Conservation (phyloP, 2,113 vertebrate species). For the Chelonoidis abingdonii region DNA sequence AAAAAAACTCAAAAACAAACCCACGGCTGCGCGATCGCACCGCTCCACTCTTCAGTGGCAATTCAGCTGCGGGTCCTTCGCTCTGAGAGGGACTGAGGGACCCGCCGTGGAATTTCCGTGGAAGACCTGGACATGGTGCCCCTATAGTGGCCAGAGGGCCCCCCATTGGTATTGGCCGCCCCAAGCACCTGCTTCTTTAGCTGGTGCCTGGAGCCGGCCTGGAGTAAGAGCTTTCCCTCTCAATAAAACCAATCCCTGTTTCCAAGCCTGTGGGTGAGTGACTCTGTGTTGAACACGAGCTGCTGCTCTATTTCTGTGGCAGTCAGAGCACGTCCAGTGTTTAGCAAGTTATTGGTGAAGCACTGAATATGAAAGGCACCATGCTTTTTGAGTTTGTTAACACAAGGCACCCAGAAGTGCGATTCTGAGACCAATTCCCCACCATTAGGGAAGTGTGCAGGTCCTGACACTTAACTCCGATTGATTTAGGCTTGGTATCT, state of each 20-base stretch:
- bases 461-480: neutral
- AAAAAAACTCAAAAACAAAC: too few relatives aligned
- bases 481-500: neutral
- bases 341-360: neutral
- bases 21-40: too few relatives aligned
- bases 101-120: too few relatives aligned
- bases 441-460: neutral
- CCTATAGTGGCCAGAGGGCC: too few relatives aligned
- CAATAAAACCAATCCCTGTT: fast-evolving
- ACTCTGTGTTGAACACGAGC: neutral
- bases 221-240: neutral
- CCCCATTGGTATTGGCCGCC: too few relatives aligned
- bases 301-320: neutral
- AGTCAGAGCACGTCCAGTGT: neutral
- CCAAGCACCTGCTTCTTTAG: too few relatives aligned
- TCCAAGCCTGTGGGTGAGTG: neutral
- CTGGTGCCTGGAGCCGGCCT: too few relatives aligned
- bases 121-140: too few relatives aligned
- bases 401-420: neutral
- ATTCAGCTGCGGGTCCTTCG: too few relatives aligned
- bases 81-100: too few relatives aligned
- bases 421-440: neutral
- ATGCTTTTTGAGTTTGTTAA: neutral
- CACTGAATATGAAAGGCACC: neutral
- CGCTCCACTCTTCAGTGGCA: too few relatives aligned